phyloP scores from a whole-genome alignment of 2,113 vertebrate species.

The Oreochromis aureus region DNA sequence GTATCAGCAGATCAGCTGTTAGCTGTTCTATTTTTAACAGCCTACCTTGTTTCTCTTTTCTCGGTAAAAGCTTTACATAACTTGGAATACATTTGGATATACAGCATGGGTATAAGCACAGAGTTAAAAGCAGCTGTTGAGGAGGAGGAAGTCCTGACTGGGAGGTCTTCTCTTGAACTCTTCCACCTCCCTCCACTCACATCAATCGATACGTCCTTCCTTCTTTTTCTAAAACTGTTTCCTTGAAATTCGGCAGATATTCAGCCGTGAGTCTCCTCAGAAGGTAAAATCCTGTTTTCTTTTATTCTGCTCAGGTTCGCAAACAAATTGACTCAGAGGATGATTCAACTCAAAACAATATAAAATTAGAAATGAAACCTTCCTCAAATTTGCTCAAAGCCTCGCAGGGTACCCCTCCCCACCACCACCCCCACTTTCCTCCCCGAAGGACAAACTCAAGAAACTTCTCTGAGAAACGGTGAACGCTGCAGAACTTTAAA shows the following conservation, averaged over 20 bases:
- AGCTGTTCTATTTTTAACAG: background rate
- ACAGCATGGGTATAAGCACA: background rate
- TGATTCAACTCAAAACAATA: background rate
- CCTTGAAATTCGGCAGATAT: background rate
- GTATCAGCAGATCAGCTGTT: background rate
- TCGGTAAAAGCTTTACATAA: background rate
- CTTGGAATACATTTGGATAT: background rate
- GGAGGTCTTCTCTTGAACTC: background rate
- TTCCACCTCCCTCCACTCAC: background rate
- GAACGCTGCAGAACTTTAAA: conserved; percentile 8
- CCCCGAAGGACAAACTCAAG: background rate
- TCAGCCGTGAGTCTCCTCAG: background rate
- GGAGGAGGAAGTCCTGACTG: conserved; percentile 25
- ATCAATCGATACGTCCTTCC: background rate
- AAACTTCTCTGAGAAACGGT: background rate
- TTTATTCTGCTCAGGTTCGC: background rate
- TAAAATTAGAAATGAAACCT: conserved; percentile 1
- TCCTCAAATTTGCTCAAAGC: background rate
- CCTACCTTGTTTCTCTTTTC: background rate
- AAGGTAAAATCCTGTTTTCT: background rate
- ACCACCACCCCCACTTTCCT: background rate
- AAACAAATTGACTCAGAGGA: background rate
- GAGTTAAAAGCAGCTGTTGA: conserved; percentile 9
- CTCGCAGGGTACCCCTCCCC: background rate
- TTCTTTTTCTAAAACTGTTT: background rate